Base-by-base conservation (phyloP, 1,140 invertebrate genomes). In the Maniola jurtina region DNA sequence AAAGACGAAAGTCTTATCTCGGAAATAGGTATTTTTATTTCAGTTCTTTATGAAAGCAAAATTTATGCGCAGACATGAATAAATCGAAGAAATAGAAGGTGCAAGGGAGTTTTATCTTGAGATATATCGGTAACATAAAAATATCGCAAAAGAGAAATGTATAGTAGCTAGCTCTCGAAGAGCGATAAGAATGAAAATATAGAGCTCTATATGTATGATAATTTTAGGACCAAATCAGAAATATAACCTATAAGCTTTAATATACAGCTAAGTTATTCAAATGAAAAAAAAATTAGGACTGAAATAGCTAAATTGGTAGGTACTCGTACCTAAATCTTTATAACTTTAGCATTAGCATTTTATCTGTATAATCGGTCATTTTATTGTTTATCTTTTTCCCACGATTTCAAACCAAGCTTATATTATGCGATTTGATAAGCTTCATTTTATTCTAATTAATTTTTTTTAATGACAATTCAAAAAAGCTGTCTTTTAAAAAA, bases 11-110 rank as follows among this genome's bases (percentile, higher is more conserved):
- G 4, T 25, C 15, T 52, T 55, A 54, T 36, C 10, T n/a, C 36
- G 40, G 25, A 42, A 25, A 25, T 42, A 42, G 14, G 55, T 58
- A 64, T 56, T 56, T 35, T 40, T 56, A 48, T 36, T 58, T 16
- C 48, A 67, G 71, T 66, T 72, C 72, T 68, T 76, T 81, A 77
- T 80, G 69, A 66, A 34, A 55, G 64, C 48, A 59, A 75, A 83
- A 80, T 83, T 84, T 86, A 88, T 85, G 78, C 80, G 75, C 69
- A 64, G 75, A 81, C 82, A 85, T 81, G 84, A 89, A 87, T 84
- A 86, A 86, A 89, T 89, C 82, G 82, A 81, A 81, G 77, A 83
- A 77, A 82, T 84, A 77, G 47, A 34, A 80, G 76, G 74, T 71
- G 74, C 16, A 75, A 76, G 66, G 52, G 77, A 64, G 75, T 73